Conservation (phyloP, 1,140 invertebrate species). For the Varroa destructor region DNA sequence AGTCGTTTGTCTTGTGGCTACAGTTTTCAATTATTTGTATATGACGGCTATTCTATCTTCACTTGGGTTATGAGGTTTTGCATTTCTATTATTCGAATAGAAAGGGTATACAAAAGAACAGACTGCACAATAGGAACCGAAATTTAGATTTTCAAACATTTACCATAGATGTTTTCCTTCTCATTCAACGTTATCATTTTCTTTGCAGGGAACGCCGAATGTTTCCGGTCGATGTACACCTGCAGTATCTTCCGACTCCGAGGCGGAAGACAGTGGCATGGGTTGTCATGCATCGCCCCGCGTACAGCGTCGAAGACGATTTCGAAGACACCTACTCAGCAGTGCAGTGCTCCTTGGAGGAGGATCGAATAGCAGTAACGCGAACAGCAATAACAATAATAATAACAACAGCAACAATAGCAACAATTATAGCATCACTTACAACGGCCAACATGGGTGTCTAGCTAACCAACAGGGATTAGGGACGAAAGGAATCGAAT, state of each 20-base stretch:
- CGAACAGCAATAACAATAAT: conserved; percentile 30
- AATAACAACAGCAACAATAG: conserved; percentile 34
- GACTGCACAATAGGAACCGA: too few species aligned
- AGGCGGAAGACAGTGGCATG: conserved; percentile 52
- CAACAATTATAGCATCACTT: neutral
- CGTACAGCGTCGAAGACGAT: conserved; percentile 40
- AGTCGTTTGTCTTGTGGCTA: too few species aligned
- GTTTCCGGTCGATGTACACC: conserved; percentile 16
- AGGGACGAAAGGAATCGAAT: conserved; percentile 20
- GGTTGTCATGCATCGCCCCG: conserved; percentile 41
- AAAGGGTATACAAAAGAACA: too few species aligned
- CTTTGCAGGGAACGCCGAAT: conserved; percentile 9
- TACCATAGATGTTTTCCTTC: too few species aligned
- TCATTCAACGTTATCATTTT: neutral
- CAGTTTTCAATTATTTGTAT: too few species aligned
- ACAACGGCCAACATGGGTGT: conserved; percentile 32
- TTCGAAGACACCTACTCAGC: conserved; percentile 9
- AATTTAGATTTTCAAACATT: too few species aligned
- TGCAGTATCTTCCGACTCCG: conserved; percentile 60
- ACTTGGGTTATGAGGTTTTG: too few species aligned
- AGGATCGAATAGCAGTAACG: neutral
- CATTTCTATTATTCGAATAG: too few species aligned
- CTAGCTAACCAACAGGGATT: conserved; percentile 13
- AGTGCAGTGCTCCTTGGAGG: conserved; percentile 12
- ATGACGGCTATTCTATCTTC: too few species aligned